phyloP scores from a whole-genome alignment of 2,113 vertebrate genomes.

The Fregata magnificens region DNA sequence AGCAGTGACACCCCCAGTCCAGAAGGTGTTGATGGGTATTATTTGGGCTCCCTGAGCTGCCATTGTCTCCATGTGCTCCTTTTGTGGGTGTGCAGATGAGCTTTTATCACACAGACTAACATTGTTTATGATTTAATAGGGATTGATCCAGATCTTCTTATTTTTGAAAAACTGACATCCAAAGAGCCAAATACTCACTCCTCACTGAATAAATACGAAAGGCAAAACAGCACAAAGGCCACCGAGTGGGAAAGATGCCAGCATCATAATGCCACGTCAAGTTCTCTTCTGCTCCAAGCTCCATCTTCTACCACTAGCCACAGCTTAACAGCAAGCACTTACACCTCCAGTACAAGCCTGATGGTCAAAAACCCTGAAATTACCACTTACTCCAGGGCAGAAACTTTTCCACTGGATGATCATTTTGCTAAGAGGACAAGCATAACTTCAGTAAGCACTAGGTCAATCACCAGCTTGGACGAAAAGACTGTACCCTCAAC shows the following conservation, averaged over 20 bases:
- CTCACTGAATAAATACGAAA: slow-evolving; percentile 65
- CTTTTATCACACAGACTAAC: background rate
- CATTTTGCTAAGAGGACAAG: background rate
- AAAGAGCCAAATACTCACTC: slow-evolving; percentile 67
- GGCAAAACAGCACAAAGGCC: slow-evolving; percentile 72
- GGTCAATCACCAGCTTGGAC: background rate
- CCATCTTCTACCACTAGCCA: background rate
- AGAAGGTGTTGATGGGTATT: background rate
- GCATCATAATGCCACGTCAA: slow-evolving; percentile 19
- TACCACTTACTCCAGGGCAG: background rate
- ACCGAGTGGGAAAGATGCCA: slow-evolving; percentile 75
- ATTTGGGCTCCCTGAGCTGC: background rate
- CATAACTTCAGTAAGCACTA: background rate
- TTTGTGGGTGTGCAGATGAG: background rate
- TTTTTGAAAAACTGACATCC: slow-evolving; percentile 84
- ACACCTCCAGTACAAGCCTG: background rate
- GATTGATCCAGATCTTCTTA: slow-evolving; percentile 89
- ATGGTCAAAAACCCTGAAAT: background rate
- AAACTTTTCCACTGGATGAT: background rate
- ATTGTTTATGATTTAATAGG: slow-evolving; percentile 70
- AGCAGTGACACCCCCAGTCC: background rate
- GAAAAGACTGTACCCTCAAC: background rate
- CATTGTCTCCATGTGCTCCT: background rate
- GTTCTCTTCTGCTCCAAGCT: slow-evolving; percentile 19
- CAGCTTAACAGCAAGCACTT: background rate